Base-by-base conservation (phyloP, 1,140 invertebrate genomes). In the Aphelinus atriplicis region DNA sequence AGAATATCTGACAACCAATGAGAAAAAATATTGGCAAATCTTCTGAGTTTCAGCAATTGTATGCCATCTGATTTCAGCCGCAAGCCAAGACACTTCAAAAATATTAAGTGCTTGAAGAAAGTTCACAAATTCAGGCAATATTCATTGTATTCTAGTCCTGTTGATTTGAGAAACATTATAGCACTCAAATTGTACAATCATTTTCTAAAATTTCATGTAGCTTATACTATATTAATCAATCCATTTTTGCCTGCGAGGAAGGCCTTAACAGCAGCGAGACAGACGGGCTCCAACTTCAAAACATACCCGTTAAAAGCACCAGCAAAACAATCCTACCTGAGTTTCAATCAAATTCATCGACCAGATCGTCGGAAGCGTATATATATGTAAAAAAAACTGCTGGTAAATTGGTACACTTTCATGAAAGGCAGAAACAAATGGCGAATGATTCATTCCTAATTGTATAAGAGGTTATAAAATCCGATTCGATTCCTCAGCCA, bases 41-140 rank as follows among this genome's bases (percentile, higher is more conserved):
- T 75, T 10, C 7, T 68, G n/a, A 2, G 2, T 3, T 58, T 75
- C n/a, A 62, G n/a, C 10, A n/a, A 67, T 3, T 68, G 60, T 55
- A 79, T 83, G 47, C 83, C 88, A n/a, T 26, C 5, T 43, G 84
- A 89, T 76, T 89, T 88, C 82, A 57, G 74, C 7, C 73, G 88
- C 65, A 86, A 85, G 74, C 83, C 86, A 26, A 69, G 85, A 60
- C 43, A 73, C 42, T 69, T 89, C 26, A 64, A 65, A 42, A 81
- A 87, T 47, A 5, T 88, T 45, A 80, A 83, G 3, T 75, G 78
- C 57, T 89, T 84, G 84, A 26, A 26, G 26, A 90, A 89, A 78
- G 88, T 86, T 7, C 88, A 88, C 61, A 87, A 89, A 78, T 86
- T 84, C 77, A 75, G 87, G 60, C 80, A 82, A 63, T 87, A 89